Conservation (phyloP, 92 coral and sea anemone species). For the Hydrozoanthus gracilis region DNA sequence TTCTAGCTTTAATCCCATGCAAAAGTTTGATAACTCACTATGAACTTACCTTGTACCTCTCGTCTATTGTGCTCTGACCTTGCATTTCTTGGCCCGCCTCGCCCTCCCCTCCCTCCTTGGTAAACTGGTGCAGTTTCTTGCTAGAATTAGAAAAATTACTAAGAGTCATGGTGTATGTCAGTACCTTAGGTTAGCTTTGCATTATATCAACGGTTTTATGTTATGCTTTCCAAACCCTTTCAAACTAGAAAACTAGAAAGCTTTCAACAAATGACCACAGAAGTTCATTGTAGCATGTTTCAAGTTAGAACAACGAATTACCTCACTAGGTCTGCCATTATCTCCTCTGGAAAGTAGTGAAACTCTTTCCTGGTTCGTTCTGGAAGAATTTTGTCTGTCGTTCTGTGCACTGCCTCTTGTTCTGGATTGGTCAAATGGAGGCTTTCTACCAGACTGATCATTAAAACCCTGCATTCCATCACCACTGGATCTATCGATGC, state of each 20-base stretch:
- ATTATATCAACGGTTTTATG: too few species aligned
- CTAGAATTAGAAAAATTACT: not conserved
- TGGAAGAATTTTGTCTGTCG: slow-evolving; percentile 27
- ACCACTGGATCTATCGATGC: slow-evolving; percentile 33
- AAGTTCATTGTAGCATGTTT: too few species aligned
- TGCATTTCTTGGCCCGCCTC: slow-evolving; percentile 68
- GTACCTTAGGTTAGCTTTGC: too few species aligned
- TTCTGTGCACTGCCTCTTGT: slow-evolving; percentile 10
- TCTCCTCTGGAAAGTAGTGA: slow-evolving; percentile 32
- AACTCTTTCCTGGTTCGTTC: slow-evolving; percentile 17
- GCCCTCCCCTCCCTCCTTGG: slow-evolving; percentile 66
- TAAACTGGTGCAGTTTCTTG: slow-evolving; percentile 41
- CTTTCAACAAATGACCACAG: too few species aligned
- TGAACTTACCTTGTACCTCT: slow-evolving; percentile 70
- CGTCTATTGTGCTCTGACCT: slow-evolving; percentile 71
- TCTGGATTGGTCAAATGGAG: slow-evolving; percentile 25
- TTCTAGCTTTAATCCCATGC: too few species aligned
- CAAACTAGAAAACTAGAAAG: too few species aligned
- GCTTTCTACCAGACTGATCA: slow-evolving; percentile 23
- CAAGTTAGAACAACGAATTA: not conserved
- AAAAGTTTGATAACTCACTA: not conserved
- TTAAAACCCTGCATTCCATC: slow-evolving; percentile 14
- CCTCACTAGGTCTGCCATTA: slow-evolving; percentile 16
- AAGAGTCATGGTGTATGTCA: not conserved
- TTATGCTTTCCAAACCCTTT: too few species aligned